Base-by-base conservation (phyloP, 2,797 vertebrate genomes). In the Pseudochromis fuscus region DNA sequence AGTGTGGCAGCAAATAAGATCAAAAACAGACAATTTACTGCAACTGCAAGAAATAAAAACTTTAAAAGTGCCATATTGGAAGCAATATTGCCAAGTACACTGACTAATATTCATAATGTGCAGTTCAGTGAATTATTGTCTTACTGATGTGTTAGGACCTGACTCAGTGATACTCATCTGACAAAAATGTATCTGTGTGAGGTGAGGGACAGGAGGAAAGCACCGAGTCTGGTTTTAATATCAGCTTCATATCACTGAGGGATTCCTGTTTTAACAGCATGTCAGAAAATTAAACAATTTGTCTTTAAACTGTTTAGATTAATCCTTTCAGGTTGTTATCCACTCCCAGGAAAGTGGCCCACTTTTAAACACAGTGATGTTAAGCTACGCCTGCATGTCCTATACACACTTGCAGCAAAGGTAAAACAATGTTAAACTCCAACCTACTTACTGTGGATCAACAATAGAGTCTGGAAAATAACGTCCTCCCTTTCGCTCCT, bases 381-480 rank as follows among this genome's bases (percentile, higher is more conserved):
- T 16, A 28, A 3, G 10, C 24, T 38, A 5, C 45, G 12, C 7
- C 10, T 28, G 15, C 31, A 40, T 11, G 10, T n/a, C n/a, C 5
- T 35, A 18, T 37, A 2, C 1, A 7, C 40, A 64, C 40, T 15
- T 45, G 18, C 27, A 30, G 7, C 4, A 50, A 27, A 61, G n/a
- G 4, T 4, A 25, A 45, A 63, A 69, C 25, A 67, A 40, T 31
- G 30, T 11, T 60, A 55, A 37, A 69, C 19, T 46, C 12, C 24
- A 55, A 58, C 3, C 33, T 59, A 92, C 93, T 94, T 72, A 94
- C 94, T 81, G 81, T 89, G 84, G 77, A 90, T 72, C 19, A 87
- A 61, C 44, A 93, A 80, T 5, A 92, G 64, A 42, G 67, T 64
- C 56, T 77, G 90, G 6, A 88, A 44, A 60, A 82, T 11, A 9